Evolutionary conservation across 92 coral and sea anemone species (phyloP).

Genomic region (Umimayanthus chanpuru): DNA sequence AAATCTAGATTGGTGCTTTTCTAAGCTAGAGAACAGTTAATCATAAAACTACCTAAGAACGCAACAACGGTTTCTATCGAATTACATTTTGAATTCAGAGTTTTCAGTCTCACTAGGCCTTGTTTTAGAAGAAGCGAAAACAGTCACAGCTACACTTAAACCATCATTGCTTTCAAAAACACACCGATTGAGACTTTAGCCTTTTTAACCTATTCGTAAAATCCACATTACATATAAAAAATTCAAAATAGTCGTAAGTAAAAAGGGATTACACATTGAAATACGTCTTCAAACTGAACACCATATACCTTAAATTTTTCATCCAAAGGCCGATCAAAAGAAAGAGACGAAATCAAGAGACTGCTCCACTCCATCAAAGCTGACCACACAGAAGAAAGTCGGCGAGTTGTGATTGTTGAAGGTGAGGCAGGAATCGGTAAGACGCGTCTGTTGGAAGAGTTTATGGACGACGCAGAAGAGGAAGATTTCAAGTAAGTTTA

Average conservation of each 20-base stretch:
- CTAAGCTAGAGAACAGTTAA: no score
- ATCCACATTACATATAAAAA: no score
- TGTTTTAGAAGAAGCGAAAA: not conserved
- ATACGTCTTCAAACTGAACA: not conserved
- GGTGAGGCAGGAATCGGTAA: conserved; percentile 98
- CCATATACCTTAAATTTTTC: no score
- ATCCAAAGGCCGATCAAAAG: conserved; percentile 70
- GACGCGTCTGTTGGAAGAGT: conserved; percentile 85
- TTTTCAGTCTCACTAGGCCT: no score
- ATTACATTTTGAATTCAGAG: no score
- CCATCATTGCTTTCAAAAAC: no score
- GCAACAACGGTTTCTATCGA: no score
- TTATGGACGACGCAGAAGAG: conserved; percentile 95
- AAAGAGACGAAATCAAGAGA: conserved; percentile 66
- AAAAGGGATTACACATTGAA: not conserved
- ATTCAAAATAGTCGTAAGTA: not conserved
- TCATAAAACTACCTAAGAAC: no score
- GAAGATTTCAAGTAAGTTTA: conserved; percentile 82
- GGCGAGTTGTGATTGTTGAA: conserved; percentile 82
- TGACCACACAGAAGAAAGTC: conserved; percentile 67
- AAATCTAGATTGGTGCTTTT: no score
- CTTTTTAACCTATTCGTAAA: no score
- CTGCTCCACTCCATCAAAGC: conserved; percentile 83
- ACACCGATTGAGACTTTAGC: no score
- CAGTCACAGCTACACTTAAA: not conserved